Percentiles rank a stretch among this genome's conserved stretches.
phyloP scores from a whole-genome alignment of 2,888 invertebrate species.

The Ormyrus labotus region DNA sequence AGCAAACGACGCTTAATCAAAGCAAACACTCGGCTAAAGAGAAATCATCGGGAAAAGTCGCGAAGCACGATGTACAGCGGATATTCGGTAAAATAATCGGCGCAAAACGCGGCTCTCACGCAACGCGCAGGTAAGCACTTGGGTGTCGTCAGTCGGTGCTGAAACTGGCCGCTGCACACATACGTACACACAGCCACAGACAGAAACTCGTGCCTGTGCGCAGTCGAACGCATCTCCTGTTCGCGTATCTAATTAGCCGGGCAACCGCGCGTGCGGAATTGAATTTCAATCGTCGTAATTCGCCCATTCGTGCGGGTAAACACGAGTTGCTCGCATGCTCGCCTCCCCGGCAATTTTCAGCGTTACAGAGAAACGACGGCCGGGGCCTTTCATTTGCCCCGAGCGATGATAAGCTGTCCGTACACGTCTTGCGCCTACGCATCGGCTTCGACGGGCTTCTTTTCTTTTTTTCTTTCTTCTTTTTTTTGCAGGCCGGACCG shows the following conservation, averaged over 20 bases:
- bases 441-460: background rate
- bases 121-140: no score
- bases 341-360: constrained; percentile 35
- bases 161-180: background rate
- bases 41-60: no score
- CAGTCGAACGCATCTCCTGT: constrained; percentile 48
- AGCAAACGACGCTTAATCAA: no score
- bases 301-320: constrained; percentile 65
- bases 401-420: constrained; percentile 47
- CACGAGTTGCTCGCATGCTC: constrained; percentile 60
- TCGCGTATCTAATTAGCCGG: constrained; percentile 68
- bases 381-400: constrained; percentile 35
- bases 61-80: no score
- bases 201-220: background rate
- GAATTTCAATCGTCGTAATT: constrained; percentile 73
- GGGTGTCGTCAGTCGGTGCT: background rate
- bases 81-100: no score
- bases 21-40: no score
- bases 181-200: background rate
- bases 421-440: background rate
- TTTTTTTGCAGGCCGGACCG: background rate
- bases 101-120: no score
- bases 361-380: background rate
- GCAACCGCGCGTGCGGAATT: constrained; percentile 68
- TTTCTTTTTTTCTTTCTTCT: background rate